Base-by-base conservation (phyloP, 2,113 vertebrate genomes). In the Prochilodus magdalenae region DNA sequence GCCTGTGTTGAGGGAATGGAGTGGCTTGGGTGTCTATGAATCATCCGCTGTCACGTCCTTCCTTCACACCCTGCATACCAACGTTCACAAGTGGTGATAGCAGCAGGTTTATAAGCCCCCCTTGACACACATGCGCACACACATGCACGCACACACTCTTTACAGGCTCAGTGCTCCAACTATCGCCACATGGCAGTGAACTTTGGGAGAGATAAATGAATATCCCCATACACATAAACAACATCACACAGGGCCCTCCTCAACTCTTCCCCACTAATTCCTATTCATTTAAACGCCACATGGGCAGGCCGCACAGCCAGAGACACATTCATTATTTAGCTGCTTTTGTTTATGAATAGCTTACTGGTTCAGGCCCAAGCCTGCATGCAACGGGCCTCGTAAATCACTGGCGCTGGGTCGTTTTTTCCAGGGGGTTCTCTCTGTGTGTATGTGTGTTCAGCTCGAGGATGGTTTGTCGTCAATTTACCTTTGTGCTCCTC, bases 291-390 rank as follows among this genome's bases (percentile, higher is more conserved):
- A 95, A 96, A 95, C 94, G 93, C 93, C 87, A 92, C 92, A 85
- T 92, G 91, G 94, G 94, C 91, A 93, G 91, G 90, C 93, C 92
- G 86, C 90, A 92, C 93, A 91, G 89, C 90, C 93, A 92, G 95
- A 91, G 90, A 91, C 94, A 95, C 94, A 97, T 97, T 96, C 94
- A 97, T 98, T 97, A 98, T 98, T 97, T 96, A 96, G 95, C 95
- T 93, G 94, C 93, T 95, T 90, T 94, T 96, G 96, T 97, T 97
- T 98, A 96, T 97, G 96, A 97, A 97, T 96, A 95, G 94, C 96
- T 97, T 97, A 97, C 96, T 96, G 96, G 97, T 97, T 95, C 95
- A 90, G 87, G 95, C 91, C 89, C 77, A 93, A 89, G 90, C 89
- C 89, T 87, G 93, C 91, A 73, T 81, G 92, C 94, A 95, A 94